Evolutionary conservation across 2,797 vertebrate genomes (phyloP).

Genomic region (Tenualosa ilisha): DNA sequence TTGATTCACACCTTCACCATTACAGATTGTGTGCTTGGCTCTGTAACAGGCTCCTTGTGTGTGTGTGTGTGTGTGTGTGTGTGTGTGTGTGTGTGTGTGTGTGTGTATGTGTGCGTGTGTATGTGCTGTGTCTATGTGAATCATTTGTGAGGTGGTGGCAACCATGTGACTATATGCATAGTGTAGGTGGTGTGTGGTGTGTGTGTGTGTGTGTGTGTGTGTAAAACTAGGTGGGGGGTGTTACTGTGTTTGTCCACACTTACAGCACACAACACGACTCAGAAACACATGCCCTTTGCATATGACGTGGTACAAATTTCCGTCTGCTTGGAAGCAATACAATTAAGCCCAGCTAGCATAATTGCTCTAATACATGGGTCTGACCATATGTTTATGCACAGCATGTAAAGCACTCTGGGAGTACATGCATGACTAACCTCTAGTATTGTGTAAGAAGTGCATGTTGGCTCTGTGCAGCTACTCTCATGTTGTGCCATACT

Average conservation of each 20-base stretch:
- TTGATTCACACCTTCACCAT: conserved; percentile 12
- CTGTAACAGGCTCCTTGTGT: not conserved
- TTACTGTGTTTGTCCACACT: conserved; percentile 3
- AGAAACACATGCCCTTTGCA: not conserved
- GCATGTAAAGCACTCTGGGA: not conserved
- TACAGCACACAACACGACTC: not conserved
- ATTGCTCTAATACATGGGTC: conserved; percentile 9
- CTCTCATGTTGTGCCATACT: not conserved
- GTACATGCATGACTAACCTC: not conserved
- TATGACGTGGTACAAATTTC: not conserved
- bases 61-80: not conserved
- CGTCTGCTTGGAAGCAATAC: not conserved
- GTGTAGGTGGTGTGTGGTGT: not conserved
- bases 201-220: not conserved
- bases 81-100: conserved; percentile 9
- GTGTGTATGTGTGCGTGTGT: not conserved
- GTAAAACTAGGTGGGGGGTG: not conserved
- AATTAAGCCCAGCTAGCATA: conserved; percentile 9
- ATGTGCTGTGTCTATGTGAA: not conserved
- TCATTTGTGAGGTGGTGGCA: not conserved
- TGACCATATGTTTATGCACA: conserved; percentile 23
- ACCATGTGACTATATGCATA: not conserved
- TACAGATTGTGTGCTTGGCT: conserved; percentile 13
- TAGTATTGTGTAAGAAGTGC: not conserved
- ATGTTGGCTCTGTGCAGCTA: not conserved